Evolutionary conservation across 2,113 vertebrate genomes (phyloP), one percentile per base, ranked within the genome.

Genomic region (Sapajus apella): DNA sequence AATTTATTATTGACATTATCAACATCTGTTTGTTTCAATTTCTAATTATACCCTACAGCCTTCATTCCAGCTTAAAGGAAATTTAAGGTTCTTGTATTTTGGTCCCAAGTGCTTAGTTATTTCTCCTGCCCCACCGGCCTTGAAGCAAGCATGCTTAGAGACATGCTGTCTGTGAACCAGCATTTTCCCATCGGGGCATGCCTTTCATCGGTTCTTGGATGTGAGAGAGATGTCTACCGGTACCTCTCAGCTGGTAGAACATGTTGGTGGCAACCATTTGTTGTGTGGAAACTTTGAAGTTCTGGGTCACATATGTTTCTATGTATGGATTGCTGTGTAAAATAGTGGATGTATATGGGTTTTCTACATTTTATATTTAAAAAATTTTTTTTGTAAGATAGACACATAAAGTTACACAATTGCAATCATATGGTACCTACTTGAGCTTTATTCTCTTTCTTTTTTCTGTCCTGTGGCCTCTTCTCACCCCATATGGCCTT

Each of bases 1-100:
- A 47, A 61, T 94, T 95, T 97, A 64, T 83, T 91, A 37, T 96
- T 87, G 88, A 79, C 84, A 79, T 90, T 88, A 80, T 95, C 61
- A 91, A 27, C 70, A 72, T 80, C 61, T 94, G 8, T 83, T 81
- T 96, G 27, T 93, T 97, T 96, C 89, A 40, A 50, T 30, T 84
- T 77, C 80, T 89, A 91, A 80, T 97, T 90, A 66, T 76, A 97
- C 81, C 76, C 16, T 3, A 77, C 32, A 88, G 70, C 72, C 80
- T 94, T 94, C 56, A 68, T 79, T 87, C 50, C 52, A 45, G 16
- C 43, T 92, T 89, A 82, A 88, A 94, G 76, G 80, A 94, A 55
- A 47, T 72, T 85, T 43, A 37, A 80, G 43, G 21, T 77, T 47
- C 47, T 86, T 87, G 66, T 77, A 68, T 73, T 47, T 66, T 47